Conservation (phyloP, 2,113 vertebrate species). For the Egretta garzetta region DNA sequence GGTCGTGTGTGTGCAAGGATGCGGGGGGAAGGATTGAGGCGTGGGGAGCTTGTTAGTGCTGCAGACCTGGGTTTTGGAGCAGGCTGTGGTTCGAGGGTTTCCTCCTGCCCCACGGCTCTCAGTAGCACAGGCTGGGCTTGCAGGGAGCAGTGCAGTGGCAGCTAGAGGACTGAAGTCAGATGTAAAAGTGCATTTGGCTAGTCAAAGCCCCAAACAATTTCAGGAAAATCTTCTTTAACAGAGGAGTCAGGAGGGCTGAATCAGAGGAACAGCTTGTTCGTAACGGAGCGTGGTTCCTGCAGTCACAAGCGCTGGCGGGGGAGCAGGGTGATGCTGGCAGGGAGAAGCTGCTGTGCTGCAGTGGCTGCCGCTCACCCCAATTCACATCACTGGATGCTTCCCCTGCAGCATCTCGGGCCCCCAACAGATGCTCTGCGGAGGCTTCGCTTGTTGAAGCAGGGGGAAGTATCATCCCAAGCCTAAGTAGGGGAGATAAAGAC, state of each 20-base stretch:
- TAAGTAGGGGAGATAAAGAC: neutral
- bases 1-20: neutral
- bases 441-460: neutral
- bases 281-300: neutral
- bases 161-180: neutral
- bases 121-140: neutral
- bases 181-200: neutral
- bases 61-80: neutral
- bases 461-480: slow-evolving; percentile 13
- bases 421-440: neutral
- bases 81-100: neutral
- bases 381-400: neutral
- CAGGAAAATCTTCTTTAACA: neutral
- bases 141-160: neutral
- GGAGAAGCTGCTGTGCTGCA: neutral
- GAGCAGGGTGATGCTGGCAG: neutral
- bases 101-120: neutral
- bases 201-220: neutral
- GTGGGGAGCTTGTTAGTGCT: neutral
- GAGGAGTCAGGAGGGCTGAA: neutral
- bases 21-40: neutral
- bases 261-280: slow-evolving; percentile 9
- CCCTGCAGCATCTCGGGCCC: neutral
- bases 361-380: neutral
- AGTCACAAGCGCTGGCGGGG: neutral